Conservation (phyloP, 2,888 invertebrate species). For the Eupithecia dodoneata region DNA sequence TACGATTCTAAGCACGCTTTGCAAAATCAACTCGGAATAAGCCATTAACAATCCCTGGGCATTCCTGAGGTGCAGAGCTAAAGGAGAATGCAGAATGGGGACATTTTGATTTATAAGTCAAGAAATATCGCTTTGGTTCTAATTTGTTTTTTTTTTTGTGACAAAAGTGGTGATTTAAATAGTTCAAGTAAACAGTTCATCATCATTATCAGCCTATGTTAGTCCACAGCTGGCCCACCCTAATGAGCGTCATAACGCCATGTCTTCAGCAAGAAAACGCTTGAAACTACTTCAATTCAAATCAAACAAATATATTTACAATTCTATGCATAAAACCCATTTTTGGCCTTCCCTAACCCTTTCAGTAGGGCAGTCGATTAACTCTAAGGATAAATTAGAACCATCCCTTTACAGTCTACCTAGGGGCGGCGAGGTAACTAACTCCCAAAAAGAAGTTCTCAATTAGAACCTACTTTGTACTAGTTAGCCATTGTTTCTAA, state of each 20-base stretch:
- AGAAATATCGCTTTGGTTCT: neutral
- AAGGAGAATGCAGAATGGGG: slow-evolving; percentile 1
- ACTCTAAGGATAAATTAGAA: neutral
- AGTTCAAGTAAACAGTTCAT: neutral
- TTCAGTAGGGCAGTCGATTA: neutral
- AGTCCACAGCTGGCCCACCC: too few relatives aligned
- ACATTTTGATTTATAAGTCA: neutral
- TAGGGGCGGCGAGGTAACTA: neutral
- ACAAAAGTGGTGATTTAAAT: neutral
- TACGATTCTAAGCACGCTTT: slow-evolving; percentile 35
- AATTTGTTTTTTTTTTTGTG: neutral
- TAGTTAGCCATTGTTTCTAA: neutral
- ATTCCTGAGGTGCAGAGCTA: slow-evolving; percentile 27
- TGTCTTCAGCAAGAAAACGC: neutral
- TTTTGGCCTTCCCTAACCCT: neutral
- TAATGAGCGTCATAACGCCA: too few relatives aligned
- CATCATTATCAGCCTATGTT: too few relatives aligned
- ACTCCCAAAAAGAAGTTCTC: neutral
- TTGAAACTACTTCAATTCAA: neutral
- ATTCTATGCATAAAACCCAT: neutral
- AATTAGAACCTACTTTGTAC: neutral
- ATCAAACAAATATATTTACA: neutral
- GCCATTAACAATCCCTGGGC: slow-evolving; percentile 39
- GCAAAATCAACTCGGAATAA: slow-evolving; percentile 40
- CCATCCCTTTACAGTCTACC: neutral